phyloP scores from a whole-genome alignment of 35 echinoderm and acorn worm genomes.

The Lytechinus variegatus region DNA sequence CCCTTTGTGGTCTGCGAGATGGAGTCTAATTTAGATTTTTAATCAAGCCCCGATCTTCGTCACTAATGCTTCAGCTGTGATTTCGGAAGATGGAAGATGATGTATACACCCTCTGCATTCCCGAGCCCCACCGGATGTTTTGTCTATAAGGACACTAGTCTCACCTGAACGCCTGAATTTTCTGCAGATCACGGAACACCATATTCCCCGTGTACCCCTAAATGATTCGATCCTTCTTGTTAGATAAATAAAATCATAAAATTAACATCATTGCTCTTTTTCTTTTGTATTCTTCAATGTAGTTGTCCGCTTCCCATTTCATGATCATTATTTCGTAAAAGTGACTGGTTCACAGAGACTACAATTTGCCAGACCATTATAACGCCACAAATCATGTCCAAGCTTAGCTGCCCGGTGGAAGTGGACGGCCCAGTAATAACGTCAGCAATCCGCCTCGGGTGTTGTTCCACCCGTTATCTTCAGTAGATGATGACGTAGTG shows the following conservation, averaged over 20 bases:
- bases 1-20: background rate
- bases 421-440: background rate
- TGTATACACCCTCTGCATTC: background rate
- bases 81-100: background rate
- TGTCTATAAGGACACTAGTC: background rate
- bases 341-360: background rate
- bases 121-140: background rate
- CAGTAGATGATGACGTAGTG: background rate
- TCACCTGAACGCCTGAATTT: background rate
- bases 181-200: background rate
- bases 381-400: background rate
- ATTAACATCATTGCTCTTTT: no score
- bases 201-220: background rate
- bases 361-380: background rate
- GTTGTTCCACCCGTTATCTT: background rate
- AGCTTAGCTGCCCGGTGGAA: background rate
- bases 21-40: background rate
- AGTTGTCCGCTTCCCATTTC: background rate
- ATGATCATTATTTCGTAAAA: background rate
- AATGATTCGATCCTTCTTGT: background rate
- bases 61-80: background rate
- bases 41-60: background rate
- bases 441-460: background rate
- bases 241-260: background rate
- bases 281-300: no score